phyloP scores from a whole-genome alignment of 2,888 invertebrate species.

The Diarsia mendica region DNA sequence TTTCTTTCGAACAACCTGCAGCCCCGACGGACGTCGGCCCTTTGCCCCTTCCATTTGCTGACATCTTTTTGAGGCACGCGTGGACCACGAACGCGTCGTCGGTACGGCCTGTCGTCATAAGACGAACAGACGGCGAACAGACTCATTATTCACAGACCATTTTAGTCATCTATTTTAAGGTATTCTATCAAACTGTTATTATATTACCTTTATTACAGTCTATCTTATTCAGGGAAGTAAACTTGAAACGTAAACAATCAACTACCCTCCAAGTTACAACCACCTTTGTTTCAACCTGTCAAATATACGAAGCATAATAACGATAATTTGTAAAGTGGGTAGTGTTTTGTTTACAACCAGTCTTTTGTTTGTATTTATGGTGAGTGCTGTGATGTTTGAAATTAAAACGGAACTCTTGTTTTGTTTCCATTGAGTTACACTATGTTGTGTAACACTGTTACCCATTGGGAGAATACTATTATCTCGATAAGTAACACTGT shows the following conservation, averaged over 20 bases:
- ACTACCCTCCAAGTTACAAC: constrained; percentile 11
- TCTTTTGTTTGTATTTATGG: constrained; percentile 17
- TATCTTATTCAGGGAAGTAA: neutral
- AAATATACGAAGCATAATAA: constrained; percentile 3
- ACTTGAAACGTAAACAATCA: constrained; percentile 20
- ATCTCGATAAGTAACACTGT: too few relatives aligned
- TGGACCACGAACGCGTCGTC: too few relatives aligned
- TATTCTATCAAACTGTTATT: neutral
- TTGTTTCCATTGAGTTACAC: neutral
- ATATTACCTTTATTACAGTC: neutral
- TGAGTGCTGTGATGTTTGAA: constrained; percentile 9
- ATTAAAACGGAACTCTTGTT: neutral
- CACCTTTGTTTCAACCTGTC: constrained; percentile 30
- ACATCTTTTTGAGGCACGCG: too few relatives aligned
- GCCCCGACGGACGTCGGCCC: too few relatives aligned
- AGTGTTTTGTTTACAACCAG: constrained; percentile 21
- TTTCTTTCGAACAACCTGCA: too few relatives aligned
- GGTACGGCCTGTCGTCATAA: too few relatives aligned
- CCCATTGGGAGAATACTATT: too few relatives aligned
- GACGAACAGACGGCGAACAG: too few relatives aligned
- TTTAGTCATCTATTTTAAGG: neutral
- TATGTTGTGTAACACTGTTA: too few relatives aligned
- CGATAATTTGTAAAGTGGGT: constrained; percentile 40
- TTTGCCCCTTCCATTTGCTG: too few relatives aligned
- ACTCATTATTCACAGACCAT: too few relatives aligned